phyloP scores from a whole-genome alignment of 2,888 invertebrate species.

The Dascillus cervinus region DNA sequence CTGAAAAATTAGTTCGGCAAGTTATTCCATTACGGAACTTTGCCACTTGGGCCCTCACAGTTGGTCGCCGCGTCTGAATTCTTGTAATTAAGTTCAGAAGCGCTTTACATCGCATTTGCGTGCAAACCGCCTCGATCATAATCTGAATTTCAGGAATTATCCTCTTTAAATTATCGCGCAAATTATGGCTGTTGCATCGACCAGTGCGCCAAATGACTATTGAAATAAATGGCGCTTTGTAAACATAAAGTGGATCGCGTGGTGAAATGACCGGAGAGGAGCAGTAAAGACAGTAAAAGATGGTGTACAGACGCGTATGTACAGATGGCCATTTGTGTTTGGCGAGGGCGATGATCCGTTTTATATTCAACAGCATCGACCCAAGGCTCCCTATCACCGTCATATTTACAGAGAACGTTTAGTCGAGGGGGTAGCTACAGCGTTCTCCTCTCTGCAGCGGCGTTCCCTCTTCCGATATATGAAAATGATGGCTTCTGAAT shows the following conservation, averaged over 20 bases:
- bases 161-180: conserved; percentile 4
- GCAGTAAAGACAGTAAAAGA: neutral
- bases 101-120: conserved; percentile 27
- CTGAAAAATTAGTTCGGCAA: no score
- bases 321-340: conserved; percentile 17
- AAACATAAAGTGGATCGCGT: no score
- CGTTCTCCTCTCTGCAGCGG: conserved; percentile 17
- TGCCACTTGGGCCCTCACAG: conserved; percentile 29
- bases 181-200: neutral
- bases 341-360: conserved; percentile 29
- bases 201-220: neutral
- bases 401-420: conserved; percentile 25
- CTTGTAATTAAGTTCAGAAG: conserved; percentile 31
- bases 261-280: no score
- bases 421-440: conserved; percentile 21
- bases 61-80: conserved; percentile 29
- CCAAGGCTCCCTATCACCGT: conserved; percentile 24
- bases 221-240: no score
- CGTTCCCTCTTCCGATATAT: conserved; percentile 29
- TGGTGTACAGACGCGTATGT: conserved; percentile 11
- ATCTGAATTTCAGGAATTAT: conserved; percentile 17
- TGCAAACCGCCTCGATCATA: conserved; percentile 24
- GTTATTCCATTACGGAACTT: conserved; percentile 24
- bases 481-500: conserved; percentile 35
- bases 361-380: conserved; percentile 34